Evolutionary conservation across 2,888 invertebrate species (phyloP).

Genomic region (Caenorhabditis sp.): DNA sequence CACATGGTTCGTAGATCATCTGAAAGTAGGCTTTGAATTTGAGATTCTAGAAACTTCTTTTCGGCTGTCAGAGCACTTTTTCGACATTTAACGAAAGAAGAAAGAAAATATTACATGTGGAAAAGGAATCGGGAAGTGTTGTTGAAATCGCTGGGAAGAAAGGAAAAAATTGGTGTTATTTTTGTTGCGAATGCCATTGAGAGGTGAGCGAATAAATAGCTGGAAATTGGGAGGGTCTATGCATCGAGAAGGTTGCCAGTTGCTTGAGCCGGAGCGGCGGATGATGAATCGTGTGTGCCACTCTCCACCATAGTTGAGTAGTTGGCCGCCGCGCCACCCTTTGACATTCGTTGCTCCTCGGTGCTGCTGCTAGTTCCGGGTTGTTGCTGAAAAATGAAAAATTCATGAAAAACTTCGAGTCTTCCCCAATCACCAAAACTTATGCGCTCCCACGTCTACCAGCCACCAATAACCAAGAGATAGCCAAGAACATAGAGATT

Average conservation of each 20-base stretch:
- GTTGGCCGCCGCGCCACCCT: conserved; percentile 72
- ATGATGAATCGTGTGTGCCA: conserved; percentile 65
- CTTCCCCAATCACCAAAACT: conserved; percentile 16
- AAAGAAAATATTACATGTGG: conserved; percentile 32
- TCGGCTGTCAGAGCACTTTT: background rate
- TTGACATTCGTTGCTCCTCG: conserved; percentile 74
- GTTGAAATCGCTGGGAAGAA: conserved; percentile 36
- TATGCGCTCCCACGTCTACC: background rate
- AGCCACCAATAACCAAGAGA: background rate
- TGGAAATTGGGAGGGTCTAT: conserved; percentile 42
- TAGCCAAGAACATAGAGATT: background rate
- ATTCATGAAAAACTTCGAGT: background rate
- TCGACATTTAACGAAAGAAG: conserved; percentile 38
- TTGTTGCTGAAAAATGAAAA: conserved; percentile 55
- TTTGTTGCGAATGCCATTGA: conserved; percentile 33
- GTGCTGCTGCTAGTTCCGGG: conserved; percentile 65
- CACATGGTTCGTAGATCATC: conserved; percentile 46
- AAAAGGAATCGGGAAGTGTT: conserved; percentile 34
- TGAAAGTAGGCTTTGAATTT: conserved; percentile 19
- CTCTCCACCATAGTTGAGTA: conserved; percentile 76
- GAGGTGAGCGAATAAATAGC: conserved; percentile 8
- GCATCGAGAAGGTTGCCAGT: conserved; percentile 73
- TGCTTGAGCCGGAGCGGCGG: conserved; percentile 49
- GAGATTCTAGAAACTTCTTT: background rate
- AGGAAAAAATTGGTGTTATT: conserved; percentile 23